Base-by-base conservation (phyloP, 2,113 vertebrate genomes). In the Nerophis lumbriciformis region DNA sequence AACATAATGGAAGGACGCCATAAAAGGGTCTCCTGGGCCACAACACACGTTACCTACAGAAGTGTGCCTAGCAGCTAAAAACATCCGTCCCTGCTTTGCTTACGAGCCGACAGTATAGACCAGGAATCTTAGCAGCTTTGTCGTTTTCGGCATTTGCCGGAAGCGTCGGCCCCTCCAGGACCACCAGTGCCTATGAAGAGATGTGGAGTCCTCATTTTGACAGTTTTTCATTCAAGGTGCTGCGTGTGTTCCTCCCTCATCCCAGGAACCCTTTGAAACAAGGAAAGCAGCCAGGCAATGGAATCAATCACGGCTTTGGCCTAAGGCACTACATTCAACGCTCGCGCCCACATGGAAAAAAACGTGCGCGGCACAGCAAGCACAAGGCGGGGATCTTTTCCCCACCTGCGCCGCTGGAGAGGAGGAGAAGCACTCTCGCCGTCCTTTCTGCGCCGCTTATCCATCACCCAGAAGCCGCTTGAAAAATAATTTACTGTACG, bases 401-500 rank as follows among this genome's bases (percentile, higher is more conserved):
- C 68, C 65, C 35, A 48, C 62, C 64, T 62, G 79, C 65, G 71
- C 28, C 28, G 28, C 28, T 28, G 28, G 28, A 28, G 28, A 28
- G 49, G 51, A 48, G 53, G 6, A 66, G 53, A 66, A 72, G 64
- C 62, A 63, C 64, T 72, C 76, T 14, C 68, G 73, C 72, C 67
- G 73, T 69, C 72, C 54, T 63, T 75, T 76, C 36, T 35, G 5
- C 59, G 72, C 66, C 79, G 75, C 83, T 80, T 80, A 87, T 87
- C 85, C 71, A 84, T 87, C 82, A 87, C 78, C 82, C 80, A 0
- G 68, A 49, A 76, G 87, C 77, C 71, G 76, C 77, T 84, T 83
- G 82, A 84, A 76, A 85, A 89, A 86, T 89, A 71, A 89, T 89
- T 88, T 83, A 87, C 84, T 80, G 81, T 87, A 84, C 54, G 7